phyloP scores from a whole-genome alignment of 1,140 invertebrate species.

The Drosophila aff. region DNA sequence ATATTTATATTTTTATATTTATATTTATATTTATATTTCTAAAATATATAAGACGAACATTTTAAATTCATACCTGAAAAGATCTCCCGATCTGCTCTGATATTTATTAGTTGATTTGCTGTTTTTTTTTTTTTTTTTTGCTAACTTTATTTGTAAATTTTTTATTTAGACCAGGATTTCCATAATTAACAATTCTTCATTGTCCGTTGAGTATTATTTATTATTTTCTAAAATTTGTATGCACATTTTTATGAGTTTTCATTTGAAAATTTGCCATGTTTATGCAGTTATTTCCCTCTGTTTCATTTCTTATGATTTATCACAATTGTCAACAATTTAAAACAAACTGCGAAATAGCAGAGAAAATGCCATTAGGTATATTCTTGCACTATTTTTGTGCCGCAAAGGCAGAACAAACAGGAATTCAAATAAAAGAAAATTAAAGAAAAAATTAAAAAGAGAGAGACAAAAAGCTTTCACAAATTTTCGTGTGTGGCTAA shows the following conservation, averaged over 20 bases:
- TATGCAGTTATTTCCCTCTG: not conserved
- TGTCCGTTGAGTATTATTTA: slow-evolving; percentile 15
- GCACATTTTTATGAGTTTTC: not conserved
- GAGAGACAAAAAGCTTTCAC: not conserved
- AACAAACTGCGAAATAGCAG: not conserved
- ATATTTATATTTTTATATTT: too few species aligned
- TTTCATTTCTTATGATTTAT: not conserved
- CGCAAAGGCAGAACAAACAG: not conserved
- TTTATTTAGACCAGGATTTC: slow-evolving; percentile 5
- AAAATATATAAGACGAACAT: not conserved
- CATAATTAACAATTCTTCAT: slow-evolving; percentile 6
- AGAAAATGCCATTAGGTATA: not conserved
- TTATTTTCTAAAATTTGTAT: slow-evolving; percentile 2
- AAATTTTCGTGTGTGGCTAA: slow-evolving; percentile 15
- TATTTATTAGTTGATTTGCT: not conserved
- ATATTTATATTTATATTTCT: too few species aligned
- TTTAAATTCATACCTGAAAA: slow-evolving; percentile 11
- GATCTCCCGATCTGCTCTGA: not conserved
- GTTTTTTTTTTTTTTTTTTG: not conserved
- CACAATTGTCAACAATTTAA: slow-evolving; percentile 37
- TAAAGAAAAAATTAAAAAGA: slow-evolving; percentile 16
- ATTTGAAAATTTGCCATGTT: slow-evolving; percentile 33
- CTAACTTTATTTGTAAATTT: not conserved
- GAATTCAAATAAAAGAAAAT: not conserved
- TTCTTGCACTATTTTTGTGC: slow-evolving; percentile 31